These are phyloP conservation scores for Scaeva pyrastri DNA, from an alignment of 2,888 invertebrate species.

Conservation along the genomic window DNA sequence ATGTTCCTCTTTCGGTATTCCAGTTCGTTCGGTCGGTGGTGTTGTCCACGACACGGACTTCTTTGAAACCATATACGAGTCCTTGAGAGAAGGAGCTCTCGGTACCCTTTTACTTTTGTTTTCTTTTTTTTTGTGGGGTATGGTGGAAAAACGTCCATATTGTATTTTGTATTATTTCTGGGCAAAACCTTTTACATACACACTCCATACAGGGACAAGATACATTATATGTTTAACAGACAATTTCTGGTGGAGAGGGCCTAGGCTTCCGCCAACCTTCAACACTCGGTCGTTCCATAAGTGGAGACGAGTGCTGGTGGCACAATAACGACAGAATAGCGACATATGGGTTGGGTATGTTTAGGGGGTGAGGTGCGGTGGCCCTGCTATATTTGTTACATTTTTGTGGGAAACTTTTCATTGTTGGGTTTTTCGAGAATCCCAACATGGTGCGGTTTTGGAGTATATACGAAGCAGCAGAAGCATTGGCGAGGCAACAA, in stretches of 20 bases:
- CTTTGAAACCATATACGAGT: conserved; percentile 13
- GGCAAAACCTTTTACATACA: conserved; percentile 40
- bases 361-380: conserved; percentile 27
- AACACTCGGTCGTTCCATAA: background rate
- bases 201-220: too few relatives aligned
- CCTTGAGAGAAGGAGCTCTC: conserved; percentile 36
- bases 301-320: conserved; percentile 11
- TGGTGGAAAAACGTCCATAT: conserved; percentile 10
- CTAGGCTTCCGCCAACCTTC: conserved; percentile 8
- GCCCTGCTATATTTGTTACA: conserved; percentile 42
- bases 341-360: conserved; percentile 34
- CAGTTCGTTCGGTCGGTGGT: background rate
- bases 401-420: conserved; percentile 53
- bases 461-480: background rate
- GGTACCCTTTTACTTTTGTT: conserved; percentile 26
- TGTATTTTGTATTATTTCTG: conserved; percentile 46
- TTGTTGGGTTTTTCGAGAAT: conserved; percentile 35
- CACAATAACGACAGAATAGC: conserved; percentile 2
- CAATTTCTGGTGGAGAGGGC: conserved; percentile 47
- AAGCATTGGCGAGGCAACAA: conserved; percentile 25
- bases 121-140: conserved; percentile 49
- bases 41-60: conserved; percentile 35
- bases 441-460: conserved; percentile 22
- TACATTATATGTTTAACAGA: conserved; percentile 36
- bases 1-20: conserved; percentile 41